Conservation (phyloP, 2,113 vertebrate genomes). For the Micronisus gabar region DNA sequence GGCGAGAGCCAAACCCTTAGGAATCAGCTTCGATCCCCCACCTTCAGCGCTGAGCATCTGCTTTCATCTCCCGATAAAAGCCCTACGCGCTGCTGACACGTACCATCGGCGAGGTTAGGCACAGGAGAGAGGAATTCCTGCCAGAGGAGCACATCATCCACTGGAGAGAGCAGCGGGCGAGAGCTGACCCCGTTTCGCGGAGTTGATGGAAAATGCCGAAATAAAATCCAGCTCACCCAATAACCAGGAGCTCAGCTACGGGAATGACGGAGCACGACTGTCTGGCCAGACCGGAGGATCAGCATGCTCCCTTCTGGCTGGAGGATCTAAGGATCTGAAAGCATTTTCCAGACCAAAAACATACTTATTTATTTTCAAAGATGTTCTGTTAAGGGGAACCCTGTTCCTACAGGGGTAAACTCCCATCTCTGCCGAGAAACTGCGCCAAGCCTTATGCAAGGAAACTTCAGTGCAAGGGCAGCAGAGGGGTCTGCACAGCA, state of each 20-base stretch:
- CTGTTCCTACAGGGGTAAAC: neutral
- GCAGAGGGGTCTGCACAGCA: neutral
- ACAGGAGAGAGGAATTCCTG: neutral
- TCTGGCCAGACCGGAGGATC: neutral
- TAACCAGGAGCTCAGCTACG: neutral
- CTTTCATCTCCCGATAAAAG: neutral
- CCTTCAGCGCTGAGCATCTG: neutral
- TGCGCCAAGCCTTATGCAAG: neutral
- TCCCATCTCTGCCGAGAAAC: neutral
- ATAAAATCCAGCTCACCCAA: neutral
- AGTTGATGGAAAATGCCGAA: neutral
- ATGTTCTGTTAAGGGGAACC: neutral
- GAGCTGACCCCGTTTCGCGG: neutral
- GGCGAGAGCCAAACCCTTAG: fast-evolving
- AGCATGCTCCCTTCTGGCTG: neutral
- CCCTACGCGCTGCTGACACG: fast-evolving
- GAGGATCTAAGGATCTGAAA: neutral
- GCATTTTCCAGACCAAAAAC: neutral
- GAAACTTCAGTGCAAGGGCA: neutral
- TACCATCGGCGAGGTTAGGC: fast-evolving
- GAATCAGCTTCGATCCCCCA: neutral
- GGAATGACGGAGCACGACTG: neutral
- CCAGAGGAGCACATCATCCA: neutral
- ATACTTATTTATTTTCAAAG: neutral
- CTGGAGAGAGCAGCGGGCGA: neutral